Evolutionary conservation across 2,113 vertebrate species (phyloP).

Genomic region (Tetraodon nigroviridis): DNA sequence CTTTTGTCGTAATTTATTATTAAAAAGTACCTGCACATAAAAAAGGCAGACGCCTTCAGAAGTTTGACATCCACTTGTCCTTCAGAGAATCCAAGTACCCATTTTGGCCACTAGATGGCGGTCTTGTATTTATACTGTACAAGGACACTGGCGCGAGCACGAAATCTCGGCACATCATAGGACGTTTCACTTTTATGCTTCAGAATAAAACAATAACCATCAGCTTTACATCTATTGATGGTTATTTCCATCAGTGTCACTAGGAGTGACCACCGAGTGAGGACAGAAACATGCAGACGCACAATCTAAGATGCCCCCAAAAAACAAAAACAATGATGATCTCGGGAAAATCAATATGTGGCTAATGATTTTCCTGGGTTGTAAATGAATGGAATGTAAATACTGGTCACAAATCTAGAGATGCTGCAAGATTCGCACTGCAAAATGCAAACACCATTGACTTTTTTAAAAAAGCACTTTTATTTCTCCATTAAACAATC

Average conservation of each 20-base stretch:
- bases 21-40: no score
- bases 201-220: constrained; percentile 6
- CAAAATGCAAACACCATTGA: constrained; percentile 1
- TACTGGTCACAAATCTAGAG: constrained; percentile 9
- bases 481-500: background rate
- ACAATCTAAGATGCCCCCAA: no score
- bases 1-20: no score
- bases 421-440: background rate
- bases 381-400: no score
- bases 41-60: background rate
- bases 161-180: background rate
- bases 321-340: no score
- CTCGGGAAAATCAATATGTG: no score
- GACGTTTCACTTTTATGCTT: constrained; percentile 17
- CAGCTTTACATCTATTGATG: constrained; percentile 18
- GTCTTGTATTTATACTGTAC: constrained; percentile 11
- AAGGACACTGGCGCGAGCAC: background rate
- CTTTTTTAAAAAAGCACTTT: background rate
- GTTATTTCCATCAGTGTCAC: constrained; percentile 17
- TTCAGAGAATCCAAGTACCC: background rate
- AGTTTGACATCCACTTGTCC: background rate
- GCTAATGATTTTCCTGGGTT: no score
- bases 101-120: constrained; percentile 60
- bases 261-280: no score
- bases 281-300: no score